Evolutionary conservation across 2,113 vertebrate species (phyloP).

Genomic region (Regulus satrapa): DNA sequence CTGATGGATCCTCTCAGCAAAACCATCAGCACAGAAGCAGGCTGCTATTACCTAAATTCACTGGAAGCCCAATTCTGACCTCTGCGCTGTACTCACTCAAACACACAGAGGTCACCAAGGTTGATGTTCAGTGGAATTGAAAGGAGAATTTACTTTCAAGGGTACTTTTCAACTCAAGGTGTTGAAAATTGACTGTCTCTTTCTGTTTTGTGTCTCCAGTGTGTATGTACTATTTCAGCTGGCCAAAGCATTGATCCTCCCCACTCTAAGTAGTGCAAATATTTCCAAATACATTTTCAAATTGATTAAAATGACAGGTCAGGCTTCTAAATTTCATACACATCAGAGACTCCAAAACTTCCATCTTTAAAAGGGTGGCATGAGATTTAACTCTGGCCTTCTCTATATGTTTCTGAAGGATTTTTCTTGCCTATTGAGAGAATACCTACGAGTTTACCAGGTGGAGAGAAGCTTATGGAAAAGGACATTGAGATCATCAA

Average conservation of each 20-base stretch:
- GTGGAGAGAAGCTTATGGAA: neutral
- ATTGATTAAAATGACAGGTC: neutral
- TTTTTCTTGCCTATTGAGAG: neutral
- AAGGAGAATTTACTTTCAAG: neutral
- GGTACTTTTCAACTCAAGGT: neutral
- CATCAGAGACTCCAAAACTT: neutral
- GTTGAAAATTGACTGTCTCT: conserved; percentile 4
- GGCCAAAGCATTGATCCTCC: neutral
- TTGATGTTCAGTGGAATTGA: neutral
- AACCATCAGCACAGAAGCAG: neutral
- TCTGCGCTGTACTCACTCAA: neutral
- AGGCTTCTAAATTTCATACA: neutral
- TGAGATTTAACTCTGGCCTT: neutral
- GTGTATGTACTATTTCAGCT: neutral
- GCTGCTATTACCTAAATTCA: neutral
- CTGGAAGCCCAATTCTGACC: accelerated
- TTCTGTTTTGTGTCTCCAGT: neutral
- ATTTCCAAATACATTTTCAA: neutral
- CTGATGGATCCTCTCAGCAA: conserved; percentile 23
- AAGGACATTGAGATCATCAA: neutral
- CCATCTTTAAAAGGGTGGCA: neutral
- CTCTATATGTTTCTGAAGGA: neutral
- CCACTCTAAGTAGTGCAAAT: neutral
- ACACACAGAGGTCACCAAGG: neutral
- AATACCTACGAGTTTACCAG: neutral